Evolutionary conservation across 1,140 invertebrate species (phyloP), one percentile per base, ranked within the genome.

Genomic region (Conus betulinus): DNA sequence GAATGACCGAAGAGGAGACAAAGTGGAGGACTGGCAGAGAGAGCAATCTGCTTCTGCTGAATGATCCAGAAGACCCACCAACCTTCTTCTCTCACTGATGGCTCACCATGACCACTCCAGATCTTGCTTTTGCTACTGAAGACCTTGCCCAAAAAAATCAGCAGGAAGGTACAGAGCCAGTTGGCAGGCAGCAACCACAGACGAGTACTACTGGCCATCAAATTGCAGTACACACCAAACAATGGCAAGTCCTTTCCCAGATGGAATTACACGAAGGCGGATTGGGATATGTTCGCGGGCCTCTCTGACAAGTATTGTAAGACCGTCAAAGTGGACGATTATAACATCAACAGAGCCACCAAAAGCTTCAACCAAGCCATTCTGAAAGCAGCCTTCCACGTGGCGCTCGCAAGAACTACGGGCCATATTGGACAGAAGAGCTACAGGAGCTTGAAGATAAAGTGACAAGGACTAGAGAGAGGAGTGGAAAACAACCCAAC

Each of bases 21-120:
- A n/a, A 82, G 88, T 89, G 25, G 88, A 89, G 11, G 85, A 87
- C 78, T 89, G 88, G 88, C 57, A 88, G n/a, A 74, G 57, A 79
- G 27, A 76, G 53, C 55, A 90, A 87, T 2, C 25, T 89, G 5
- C 39, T 76, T 20, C 81, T 87, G 23, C 55, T 90, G 20, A 90
- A 87, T 79, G 55, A 85, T 23, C 85, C 90, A 20, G 82, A 84
- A 39, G 85, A 89, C 71, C 52, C 23, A 27, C 84, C 82, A 39
- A 89, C 88, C 15, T 89, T 89, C 87, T 90, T 71, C 76, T 89
- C 90, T 23, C 87, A 86, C 86, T 1, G 78, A 53, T 90, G 88
- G 83, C 60, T 85, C 63, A 84, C 85, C 6, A 87, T 88, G 20
- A 84, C 88, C 6, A 90, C 90, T 1, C 90, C 90, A 39, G 88